A percentile compares a stretch with the other conserved stretches of the same genome.
These are phyloP conservation scores for Bombus confusus DNA, from an alignment of 1,140 invertebrate genomes.

Conservation along the genomic window DNA sequence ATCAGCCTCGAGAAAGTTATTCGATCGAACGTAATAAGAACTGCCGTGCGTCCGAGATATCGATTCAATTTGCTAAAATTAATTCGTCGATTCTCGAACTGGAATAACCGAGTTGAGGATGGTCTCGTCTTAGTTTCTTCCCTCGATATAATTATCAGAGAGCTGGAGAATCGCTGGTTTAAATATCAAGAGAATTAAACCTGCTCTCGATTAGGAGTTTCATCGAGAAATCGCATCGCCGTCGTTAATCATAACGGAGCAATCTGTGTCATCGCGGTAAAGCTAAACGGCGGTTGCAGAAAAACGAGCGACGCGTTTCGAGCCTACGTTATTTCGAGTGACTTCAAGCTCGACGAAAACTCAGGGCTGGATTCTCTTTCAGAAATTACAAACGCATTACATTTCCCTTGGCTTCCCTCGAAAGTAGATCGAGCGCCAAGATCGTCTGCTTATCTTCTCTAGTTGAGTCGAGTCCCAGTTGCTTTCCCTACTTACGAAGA, in stretches of 20 bases:
- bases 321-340: neutral
- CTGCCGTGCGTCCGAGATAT: neutral
- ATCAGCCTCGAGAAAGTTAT: too few relatives aligned
- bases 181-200: neutral
- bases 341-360: neutral
- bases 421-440: neutral
- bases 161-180: neutral
- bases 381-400: slow-evolving; percentile 2
- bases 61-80: slow-evolving; percentile 5
- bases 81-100: neutral
- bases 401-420: slow-evolving; percentile 9
- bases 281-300: neutral
- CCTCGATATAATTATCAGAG: neutral
- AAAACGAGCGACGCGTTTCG: neutral
- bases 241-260: neutral
- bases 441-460: slow-evolving; percentile 1
- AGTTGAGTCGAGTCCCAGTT: neutral
- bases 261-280: neutral
- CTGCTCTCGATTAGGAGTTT: neutral
- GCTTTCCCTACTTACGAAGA: neutral
- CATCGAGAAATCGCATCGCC: neutral
- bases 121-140: neutral
- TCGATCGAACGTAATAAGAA: neutral
- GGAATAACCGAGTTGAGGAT: neutral
- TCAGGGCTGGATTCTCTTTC: too few relatives aligned